Evolutionary conservation across 1,140 invertebrate genomes (phyloP), one percentile per base, ranked within the genome.

Genomic region (Maconellicoccus hirsutus): DNA sequence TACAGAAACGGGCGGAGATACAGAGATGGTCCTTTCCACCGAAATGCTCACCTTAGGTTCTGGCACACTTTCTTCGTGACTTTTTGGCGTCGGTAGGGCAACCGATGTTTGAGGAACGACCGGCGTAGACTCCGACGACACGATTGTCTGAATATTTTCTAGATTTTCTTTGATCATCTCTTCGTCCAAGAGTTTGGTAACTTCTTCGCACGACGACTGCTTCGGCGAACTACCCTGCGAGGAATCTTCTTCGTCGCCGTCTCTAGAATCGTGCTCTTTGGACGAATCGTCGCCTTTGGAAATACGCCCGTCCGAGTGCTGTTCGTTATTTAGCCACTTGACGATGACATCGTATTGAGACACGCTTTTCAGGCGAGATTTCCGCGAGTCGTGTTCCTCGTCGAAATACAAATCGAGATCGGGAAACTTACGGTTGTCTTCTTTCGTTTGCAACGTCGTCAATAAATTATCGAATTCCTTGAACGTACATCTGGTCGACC

Each of bases 271-370:
- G n/a, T 14, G 4, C n/a, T 16, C 42, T 52, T 52, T 52, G 12
- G 42, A 52, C 2, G 10, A 14, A 16, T 52, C 42, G n/a, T 52
- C 42, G 29, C 29, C 29, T 52, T 52, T 52, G 16, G 42, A 52
- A 16, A 8, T 52, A 14, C 12, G 42, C 2, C n/a, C 42, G 42
- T 52, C 42, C 42, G 42, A 52, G 6, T 52, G 10, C n/a, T 52
- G 6, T 6, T 66, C 61, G 25, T 66, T 66, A 26, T 66, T 66
- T 26, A 66, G 25, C 61, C 61, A 66, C 16, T 66, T 66, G 1
- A 66, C 61, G 61, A 66, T 66, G 10, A 66, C 25, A 23, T 66
- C 61, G 19, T 66, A 66, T 66, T 66, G 61, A 1, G 61, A 66
- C 1, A 66, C 22, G 19, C 61, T 66, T 66, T 66, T 66, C n/a